Evolutionary conservation across 1,140 invertebrate species (phyloP).

Genomic region (Tetramorium simillimum): DNA sequence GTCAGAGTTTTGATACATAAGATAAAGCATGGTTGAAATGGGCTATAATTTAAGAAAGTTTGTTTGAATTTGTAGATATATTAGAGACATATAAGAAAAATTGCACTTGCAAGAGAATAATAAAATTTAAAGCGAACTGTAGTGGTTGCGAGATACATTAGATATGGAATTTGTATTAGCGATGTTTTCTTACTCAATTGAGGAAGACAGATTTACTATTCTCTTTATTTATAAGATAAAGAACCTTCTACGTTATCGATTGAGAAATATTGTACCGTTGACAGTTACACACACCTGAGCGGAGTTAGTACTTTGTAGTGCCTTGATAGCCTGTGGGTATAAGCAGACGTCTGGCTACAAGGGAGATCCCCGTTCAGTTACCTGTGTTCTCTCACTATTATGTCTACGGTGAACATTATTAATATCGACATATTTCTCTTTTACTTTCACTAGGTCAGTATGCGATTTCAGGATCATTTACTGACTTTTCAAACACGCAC

Average conservation of each 20-base stretch:
- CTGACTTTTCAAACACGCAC: too few relatives aligned
- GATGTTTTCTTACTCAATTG: not conserved
- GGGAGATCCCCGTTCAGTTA: too few relatives aligned
- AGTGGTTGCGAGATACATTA: not conserved
- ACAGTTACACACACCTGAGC: not conserved
- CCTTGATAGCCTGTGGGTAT: too few relatives aligned
- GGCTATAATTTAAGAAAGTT: not conserved
- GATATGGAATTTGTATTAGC: not conserved
- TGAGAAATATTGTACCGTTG: not conserved
- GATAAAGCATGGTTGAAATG: not conserved
- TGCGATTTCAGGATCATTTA: too few relatives aligned
- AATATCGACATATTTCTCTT: too few relatives aligned
- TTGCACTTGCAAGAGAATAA: not conserved
- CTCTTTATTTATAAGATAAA: not conserved
- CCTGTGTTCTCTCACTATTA: too few relatives aligned
- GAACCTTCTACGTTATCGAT: not conserved
- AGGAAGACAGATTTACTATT: too few relatives aligned
- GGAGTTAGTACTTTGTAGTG: too few relatives aligned
- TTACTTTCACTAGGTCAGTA: too few relatives aligned
- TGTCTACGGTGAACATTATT: too few relatives aligned
- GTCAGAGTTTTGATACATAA: not conserved
- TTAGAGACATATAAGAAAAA: not conserved
- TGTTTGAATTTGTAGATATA: not conserved
- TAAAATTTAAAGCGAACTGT: not conserved
- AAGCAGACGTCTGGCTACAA: too few relatives aligned